These are phyloP conservation scores for Ceratitis capitata DNA, from an alignment of 1,140 invertebrate species.

Conservation along the genomic window DNA sequence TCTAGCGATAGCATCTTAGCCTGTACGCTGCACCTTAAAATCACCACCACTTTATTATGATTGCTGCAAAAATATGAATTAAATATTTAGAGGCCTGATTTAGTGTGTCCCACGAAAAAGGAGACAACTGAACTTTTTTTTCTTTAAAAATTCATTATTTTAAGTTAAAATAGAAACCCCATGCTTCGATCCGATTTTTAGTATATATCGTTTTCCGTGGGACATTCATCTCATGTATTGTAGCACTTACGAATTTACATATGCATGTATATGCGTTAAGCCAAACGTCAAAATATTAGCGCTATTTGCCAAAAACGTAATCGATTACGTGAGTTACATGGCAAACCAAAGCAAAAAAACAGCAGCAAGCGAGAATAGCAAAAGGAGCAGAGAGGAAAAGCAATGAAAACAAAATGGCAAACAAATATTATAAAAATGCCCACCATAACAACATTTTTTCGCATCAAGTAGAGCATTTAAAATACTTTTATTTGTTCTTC, in stretches of 20 bases:
- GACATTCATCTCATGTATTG: too few relatives aligned
- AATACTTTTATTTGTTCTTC: neutral
- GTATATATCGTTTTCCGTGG: too few relatives aligned
- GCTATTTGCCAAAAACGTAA: conserved; percentile 34
- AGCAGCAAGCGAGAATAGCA: neutral
- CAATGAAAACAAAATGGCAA: neutral
- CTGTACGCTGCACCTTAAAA: too few relatives aligned
- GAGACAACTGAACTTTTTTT: too few relatives aligned
- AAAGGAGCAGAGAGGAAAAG: neutral
- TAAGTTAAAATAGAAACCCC: too few relatives aligned
- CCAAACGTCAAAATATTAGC: neutral
- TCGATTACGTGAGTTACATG: conserved; percentile 34
- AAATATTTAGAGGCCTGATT: too few relatives aligned
- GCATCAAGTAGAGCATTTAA: neutral
- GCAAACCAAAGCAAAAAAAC: neutral
- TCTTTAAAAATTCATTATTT: too few relatives aligned
- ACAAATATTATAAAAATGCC: neutral
- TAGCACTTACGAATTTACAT: neutral
- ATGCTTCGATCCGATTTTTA: too few relatives aligned
- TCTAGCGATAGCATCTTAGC: too few relatives aligned
- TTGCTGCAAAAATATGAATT: too few relatives aligned
- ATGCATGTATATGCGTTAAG: neutral
- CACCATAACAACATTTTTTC: neutral
- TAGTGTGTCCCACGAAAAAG: too few relatives aligned
- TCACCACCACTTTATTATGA: too few relatives aligned